Base-by-base conservation (phyloP, 2,113 vertebrate genomes). In the Cryptoleucopteryx plumbea region DNA sequence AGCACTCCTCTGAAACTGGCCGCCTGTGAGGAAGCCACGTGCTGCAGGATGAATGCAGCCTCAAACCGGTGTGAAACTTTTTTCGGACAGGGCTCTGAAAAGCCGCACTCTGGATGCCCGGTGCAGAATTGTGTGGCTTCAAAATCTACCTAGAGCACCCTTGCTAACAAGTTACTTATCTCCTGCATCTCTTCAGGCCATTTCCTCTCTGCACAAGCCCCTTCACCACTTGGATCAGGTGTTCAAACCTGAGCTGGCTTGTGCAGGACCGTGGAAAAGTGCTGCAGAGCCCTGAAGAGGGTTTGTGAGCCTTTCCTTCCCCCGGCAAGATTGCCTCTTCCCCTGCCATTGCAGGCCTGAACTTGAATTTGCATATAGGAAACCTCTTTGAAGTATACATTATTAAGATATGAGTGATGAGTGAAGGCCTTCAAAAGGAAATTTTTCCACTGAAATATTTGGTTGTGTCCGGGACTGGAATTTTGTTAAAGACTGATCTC, bases 21-120 rank as follows among this genome's bases (percentile, higher is more conserved):
- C 53, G 53, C 7, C 48, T 7, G 55, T 10, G 26, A 22, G 12
- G 21, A 18, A 9, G 3, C 1, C 31, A 8, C 6, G 13, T 3
- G 31, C 67, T 50, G 56, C 79, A 45, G 84, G 40, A 9, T 2
- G 22, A 34, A 7, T 3, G 21, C 72, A 38, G 7, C 38, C 53
- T 43, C 56, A 13, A 1, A 16, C 13, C 40, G 7, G 45, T 8
- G 2, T 10, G 22, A 9, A 8, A 17, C 16, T 8, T 40, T 14
- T 12, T n/a, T 2, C 59, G 9, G 59, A 2, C 1, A 13, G n/a
- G 65, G 48, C 48, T n/a, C n/a, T 10, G 65, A 12, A 42, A 10
- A 48, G 10, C 38, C 0, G 0, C 8, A 0, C 1, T 19, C 15
- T 19, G 32, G 16, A 3, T 19, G 16, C 34, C 23, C 17, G 10